Base-by-base conservation (phyloP, 2,113 vertebrate species). In the Catagonus wagneri region DNA sequence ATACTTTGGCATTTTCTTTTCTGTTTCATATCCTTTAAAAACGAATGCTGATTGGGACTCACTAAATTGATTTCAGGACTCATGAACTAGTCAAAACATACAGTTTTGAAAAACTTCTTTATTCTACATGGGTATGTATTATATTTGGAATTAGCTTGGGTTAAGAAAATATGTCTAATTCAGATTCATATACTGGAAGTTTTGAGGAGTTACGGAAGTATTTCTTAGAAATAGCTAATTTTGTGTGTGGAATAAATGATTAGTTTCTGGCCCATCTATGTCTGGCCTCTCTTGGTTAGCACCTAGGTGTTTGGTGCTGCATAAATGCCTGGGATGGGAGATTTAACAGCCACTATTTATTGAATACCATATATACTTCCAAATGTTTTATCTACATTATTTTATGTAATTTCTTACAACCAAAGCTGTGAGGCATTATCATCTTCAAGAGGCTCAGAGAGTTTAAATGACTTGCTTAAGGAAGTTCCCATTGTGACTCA, bases 131-230 rank as follows among this genome's bases (percentile, higher is more conserved):
- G 56, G 1, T 61, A 78, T 74, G 29, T 92, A 69, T 96, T 83
- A 68, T 76, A 56, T 63, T 83, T 83, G 83, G 83, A 83, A 69
- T 76, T 91, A 74, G 17, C 72, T 89, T 86, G 17, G 3, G 32
- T 81, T 54, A 83, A 76, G 76, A 89, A 85, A 96, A 87, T 54
- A 1, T 83, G 86, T 80, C 23, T 68, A 86, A 79, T 94, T 86
- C 15, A 86, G 50, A 80, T 90, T 86, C 66, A 68, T n/a, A 32
- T 54, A 54, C 75, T 86, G 52, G 50, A 87, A 39, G 63, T 54
- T 69, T 61, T 69, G 52, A 85, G 63, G 23, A 61, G 22, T 63
- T 56, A 22, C n/a, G 66, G n/a, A 83, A 83, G 23, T 88, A 32
- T 74, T 86, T 58, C 32, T 93, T 90, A 39, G 80, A 36, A 80